Conservation (phyloP, 2,888 invertebrate species). For the Spilarctia lutea region DNA sequence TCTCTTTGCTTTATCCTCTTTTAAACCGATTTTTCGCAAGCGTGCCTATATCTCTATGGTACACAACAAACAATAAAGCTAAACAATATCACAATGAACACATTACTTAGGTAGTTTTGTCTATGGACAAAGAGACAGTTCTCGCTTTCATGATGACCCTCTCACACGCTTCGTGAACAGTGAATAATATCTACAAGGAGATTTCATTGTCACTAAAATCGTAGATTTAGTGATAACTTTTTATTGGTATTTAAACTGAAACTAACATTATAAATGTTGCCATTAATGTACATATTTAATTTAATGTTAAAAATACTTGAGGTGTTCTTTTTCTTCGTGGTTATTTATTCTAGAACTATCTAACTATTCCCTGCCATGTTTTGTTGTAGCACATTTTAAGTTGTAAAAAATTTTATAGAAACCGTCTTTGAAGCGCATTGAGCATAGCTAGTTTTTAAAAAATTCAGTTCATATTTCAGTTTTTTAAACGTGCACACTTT, state of each 20-base stretch:
- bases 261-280: background rate
- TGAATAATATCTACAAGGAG: conserved; percentile 1
- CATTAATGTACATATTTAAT: background rate
- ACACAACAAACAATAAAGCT: conserved; percentile 37
- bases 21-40: conserved; percentile 48
- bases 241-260: conserved; percentile 13
- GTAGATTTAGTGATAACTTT: conserved; percentile 13
- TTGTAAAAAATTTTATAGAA: too few species aligned
- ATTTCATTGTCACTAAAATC: background rate
- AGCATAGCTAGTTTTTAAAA: too few species aligned
- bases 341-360: too few species aligned
- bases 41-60: conserved; percentile 39
- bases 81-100: conserved; percentile 31
- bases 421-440: too few species aligned
- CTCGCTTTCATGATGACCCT: background rate
- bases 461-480: too few species aligned
- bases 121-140: conserved; percentile 10
- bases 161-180: background rate
- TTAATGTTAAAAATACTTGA: background rate
- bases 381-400: too few species aligned
- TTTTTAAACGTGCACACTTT: too few species aligned
- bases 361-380: too few species aligned
- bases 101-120: conserved; percentile 6
- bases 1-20: conserved; percentile 17
- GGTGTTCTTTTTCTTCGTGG: too few species aligned